Base-by-base conservation (phyloP, 2,113 vertebrate species). In the Gracilinanus agilis region DNA sequence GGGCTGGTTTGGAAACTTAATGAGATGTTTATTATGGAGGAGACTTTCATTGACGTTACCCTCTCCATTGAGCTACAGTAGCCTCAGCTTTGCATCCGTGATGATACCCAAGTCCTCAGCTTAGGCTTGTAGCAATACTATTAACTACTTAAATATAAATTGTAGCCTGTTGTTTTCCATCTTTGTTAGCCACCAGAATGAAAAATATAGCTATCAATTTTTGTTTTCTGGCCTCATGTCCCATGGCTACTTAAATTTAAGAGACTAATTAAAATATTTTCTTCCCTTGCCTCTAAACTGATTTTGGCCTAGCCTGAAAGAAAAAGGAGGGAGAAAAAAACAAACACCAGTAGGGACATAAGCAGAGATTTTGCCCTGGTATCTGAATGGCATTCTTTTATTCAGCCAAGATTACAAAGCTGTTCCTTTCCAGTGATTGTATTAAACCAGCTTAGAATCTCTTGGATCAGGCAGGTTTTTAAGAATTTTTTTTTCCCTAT, bases 281-380 rank as follows among this genome's bases (percentile, higher is more conserved):
- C 54, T 61, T 29, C 44, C 25, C 53, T 21, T 9, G 40, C 40
- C 3, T 25, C 5, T n/a, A 11, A 16, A 1, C 53, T 54, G 44
- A 16, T 55, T 75, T 29, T 2, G 67, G 88, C 24, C 13, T 89
- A 3, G 88, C 21, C 55, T 90, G 27, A 89, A 53, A 40, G 54
- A 5, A 49, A 49, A 49, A 49, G 44, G 67, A 83, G n/a, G 67
- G 67, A 83, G 61, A 83, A 83, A 83, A n/a, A 83, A 83, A 67
- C 61, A 75, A 40, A 90, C 24, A 53, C 1, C 49, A 1, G 16
- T 3, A 16, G 34, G 25, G 29, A 34, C 0, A 0, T 1, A 0
- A 40, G 88, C 21, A 11, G 13, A 29, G 54, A 13, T n/a, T 44
- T 3, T 8, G 0, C 0, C 0, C 54, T 27, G 53, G 58, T 75